These are phyloP conservation scores for Ramazzottius varieornatus DNA, from an alignment of 2,888 invertebrate species.

Conservation along the genomic window DNA sequence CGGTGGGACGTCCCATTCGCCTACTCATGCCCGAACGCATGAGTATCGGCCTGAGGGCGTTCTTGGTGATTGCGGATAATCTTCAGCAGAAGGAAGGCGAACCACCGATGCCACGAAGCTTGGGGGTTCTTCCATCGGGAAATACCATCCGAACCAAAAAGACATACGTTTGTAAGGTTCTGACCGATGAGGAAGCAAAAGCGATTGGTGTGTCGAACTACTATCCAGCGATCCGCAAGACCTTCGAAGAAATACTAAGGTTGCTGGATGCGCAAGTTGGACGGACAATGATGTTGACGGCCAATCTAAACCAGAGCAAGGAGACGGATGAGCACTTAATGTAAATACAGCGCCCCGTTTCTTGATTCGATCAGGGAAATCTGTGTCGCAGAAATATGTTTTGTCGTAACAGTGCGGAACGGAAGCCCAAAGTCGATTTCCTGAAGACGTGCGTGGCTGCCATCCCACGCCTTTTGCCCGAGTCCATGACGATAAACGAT, in stretches of 20 bases:
- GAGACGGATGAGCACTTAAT: conserved; percentile 27
- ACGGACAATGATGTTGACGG: conserved; percentile 82
- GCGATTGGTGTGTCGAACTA: conserved; percentile 90
- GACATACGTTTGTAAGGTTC: conserved; percentile 64
- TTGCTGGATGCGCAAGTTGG: conserved; percentile 86
- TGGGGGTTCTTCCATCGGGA: conserved; percentile 76
- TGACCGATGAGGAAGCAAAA: conserved; percentile 81
- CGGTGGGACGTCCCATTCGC: conserved; percentile 74
- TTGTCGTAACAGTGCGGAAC: conserved; percentile 59
- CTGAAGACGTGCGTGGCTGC: conserved; percentile 95
- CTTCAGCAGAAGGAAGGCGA: conserved; percentile 95
- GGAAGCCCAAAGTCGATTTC: conserved; percentile 86
- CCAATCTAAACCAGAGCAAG: conserved; percentile 63
- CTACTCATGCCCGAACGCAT: conserved; percentile 74
- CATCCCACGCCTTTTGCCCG: conserved; percentile 83
- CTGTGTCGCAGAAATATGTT: too few relatives aligned
- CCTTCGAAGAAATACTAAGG: conserved; percentile 76
- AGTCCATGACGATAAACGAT: conserved; percentile 80
- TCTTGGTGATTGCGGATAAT: conserved; percentile 90
- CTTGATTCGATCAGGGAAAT: too few relatives aligned
- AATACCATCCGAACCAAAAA: conserved; percentile 79
- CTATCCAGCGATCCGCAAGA: conserved; percentile 76
- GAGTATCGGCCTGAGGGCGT: conserved; percentile 90
- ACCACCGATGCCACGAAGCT: conserved; percentile 90
- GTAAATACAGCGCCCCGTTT: conserved; percentile 13